Evolutionary conservation across 2,113 vertebrate species (phyloP).

Genomic region (Dermatemys mawii): DNA sequence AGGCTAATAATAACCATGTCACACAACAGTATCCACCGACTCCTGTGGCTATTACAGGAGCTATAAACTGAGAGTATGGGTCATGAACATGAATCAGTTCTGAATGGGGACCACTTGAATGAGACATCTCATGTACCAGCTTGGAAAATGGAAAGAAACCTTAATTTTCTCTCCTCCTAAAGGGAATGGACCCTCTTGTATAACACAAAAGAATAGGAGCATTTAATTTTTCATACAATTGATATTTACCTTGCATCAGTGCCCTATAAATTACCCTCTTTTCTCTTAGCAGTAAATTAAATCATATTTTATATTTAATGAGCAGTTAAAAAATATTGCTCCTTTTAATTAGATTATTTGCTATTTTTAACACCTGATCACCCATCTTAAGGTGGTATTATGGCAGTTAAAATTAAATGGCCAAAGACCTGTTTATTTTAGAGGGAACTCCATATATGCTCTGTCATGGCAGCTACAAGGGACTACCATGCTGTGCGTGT

Average conservation of each 20-base stretch:
- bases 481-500: not conserved
- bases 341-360: not conserved
- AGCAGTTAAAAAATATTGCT: not conserved
- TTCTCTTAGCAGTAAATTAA: not conserved
- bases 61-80: not conserved
- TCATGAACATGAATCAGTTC: not conserved
- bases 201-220: not conserved
- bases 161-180: not conserved
- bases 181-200: not conserved
- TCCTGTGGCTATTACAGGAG: not conserved
- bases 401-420: not conserved
- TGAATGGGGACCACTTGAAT: not conserved
- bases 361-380: not conserved
- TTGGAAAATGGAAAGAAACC: not conserved
- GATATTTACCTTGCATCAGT: not conserved
- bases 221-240: not conserved
- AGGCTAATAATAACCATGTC: not conserved
- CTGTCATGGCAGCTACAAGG: not conserved
- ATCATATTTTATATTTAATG: not conserved
- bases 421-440: not conserved
- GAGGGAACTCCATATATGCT: not conserved
- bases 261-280: not conserved
- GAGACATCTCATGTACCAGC: not conserved
- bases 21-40: not conserved
- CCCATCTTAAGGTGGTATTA: not conserved